These are phyloP conservation scores for Piezodorus guildinii DNA, from an alignment of 1,140 invertebrate genomes.

Conservation along the genomic window DNA sequence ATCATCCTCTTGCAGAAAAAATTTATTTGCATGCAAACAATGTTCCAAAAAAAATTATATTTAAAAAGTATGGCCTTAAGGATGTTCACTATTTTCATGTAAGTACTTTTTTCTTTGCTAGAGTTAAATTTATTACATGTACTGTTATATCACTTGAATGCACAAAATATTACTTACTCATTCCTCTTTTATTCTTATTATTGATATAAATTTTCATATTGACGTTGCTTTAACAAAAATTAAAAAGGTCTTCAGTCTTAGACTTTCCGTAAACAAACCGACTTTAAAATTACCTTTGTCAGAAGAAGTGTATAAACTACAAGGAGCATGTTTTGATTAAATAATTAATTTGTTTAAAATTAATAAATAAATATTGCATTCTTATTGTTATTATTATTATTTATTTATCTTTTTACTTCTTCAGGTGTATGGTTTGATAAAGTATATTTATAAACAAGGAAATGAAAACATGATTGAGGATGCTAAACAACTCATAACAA, in stretches of 20 bases:
- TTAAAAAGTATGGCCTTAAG: slow-evolving; percentile 7
- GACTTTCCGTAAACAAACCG: too few relatives aligned
- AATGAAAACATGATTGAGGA: slow-evolving; percentile 4
- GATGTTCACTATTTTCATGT: not conserved
- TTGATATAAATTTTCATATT: too few relatives aligned
- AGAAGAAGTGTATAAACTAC: too few relatives aligned
- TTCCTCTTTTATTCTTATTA: too few relatives aligned
- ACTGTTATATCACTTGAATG: too few relatives aligned
- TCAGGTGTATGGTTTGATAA: not conserved
- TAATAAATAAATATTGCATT: not conserved
- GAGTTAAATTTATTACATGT: too few relatives aligned
- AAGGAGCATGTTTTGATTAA: too few relatives aligned
- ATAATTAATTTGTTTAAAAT: not conserved
- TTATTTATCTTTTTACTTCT: not conserved
- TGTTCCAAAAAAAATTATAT: slow-evolving; percentile 3
- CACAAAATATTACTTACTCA: too few relatives aligned
- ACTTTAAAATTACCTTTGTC: too few relatives aligned
- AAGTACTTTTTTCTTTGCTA: not conserved
- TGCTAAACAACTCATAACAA: slow-evolving; percentile 3
- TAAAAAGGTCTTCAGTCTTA: too few relatives aligned
- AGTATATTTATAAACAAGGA: slow-evolving; percentile 1
- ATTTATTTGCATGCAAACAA: not conserved
- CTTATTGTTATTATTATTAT: not conserved
- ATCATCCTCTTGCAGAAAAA: slow-evolving; percentile 1
- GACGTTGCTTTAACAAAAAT: too few relatives aligned